Conservation (phyloP, 2,797 vertebrate species). For the Sparus aurata region DNA sequence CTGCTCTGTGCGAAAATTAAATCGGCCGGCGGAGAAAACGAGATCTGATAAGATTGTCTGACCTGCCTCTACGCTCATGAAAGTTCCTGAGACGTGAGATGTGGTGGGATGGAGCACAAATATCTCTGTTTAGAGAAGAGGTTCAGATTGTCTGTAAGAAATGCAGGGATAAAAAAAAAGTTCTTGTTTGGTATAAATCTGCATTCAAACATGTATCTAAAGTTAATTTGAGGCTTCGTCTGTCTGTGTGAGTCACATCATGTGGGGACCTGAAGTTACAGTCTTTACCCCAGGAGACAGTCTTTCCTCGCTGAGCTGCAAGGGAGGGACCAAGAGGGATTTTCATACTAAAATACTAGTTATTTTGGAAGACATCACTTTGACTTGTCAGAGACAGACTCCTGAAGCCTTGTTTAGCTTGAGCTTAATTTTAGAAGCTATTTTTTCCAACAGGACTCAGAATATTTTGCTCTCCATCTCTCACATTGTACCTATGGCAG, state of each 20-base stretch:
- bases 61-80: constrained; percentile 9
- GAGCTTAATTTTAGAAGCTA: not conserved
- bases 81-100: constrained; percentile 20
- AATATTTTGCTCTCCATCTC: not conserved
- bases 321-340: not conserved
- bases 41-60: constrained; percentile 50
- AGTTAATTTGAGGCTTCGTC: not conserved
- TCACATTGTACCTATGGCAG: not conserved
- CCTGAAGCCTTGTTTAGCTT: not conserved
- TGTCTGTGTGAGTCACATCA: not conserved
- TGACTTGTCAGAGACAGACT: constrained; percentile 1
- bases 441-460: not conserved
- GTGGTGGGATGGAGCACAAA: constrained; percentile 7
- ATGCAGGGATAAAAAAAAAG: not conserved
- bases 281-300: not conserved
- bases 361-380: not conserved
- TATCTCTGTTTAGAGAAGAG: constrained; percentile 7
- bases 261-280: not conserved
- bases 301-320: not conserved
- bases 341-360: not conserved
- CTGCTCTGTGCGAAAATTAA: constrained; percentile 35
- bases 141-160: not conserved
- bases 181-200: not conserved
- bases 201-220: not conserved
- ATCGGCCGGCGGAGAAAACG: constrained; percentile 35